These are phyloP conservation scores for Nylanderia fulva DNA, from an alignment of 1,140 invertebrate genomes.

Conservation along the genomic window DNA sequence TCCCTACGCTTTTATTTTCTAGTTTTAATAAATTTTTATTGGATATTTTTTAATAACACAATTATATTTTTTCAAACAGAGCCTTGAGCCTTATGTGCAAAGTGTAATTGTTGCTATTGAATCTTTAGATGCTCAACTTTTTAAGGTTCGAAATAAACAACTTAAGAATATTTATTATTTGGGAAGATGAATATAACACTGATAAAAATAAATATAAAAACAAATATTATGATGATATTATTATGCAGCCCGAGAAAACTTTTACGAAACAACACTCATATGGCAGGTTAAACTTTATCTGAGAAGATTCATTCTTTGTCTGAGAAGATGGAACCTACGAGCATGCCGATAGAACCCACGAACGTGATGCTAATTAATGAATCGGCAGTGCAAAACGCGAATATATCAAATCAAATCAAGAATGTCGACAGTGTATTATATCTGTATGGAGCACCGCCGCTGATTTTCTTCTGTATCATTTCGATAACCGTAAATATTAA, in stretches of 20 bases:
- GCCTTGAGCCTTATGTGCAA: background rate
- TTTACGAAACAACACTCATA: background rate
- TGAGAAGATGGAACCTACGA: conserved; percentile 1
- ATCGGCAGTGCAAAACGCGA: background rate
- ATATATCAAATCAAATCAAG: background rate
- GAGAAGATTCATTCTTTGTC: background rate
- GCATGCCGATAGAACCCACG: background rate
- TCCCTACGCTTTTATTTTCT: background rate
- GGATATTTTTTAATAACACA: background rate
- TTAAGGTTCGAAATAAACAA: background rate
- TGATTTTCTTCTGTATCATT: conserved; percentile 76
- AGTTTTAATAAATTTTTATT: background rate
- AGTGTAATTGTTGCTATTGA: background rate
- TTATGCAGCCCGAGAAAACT: background rate
- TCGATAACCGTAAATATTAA: conserved; percentile 86
- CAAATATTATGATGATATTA: background rate
- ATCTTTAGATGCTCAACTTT: conserved; percentile 10
- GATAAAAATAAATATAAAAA: background rate
- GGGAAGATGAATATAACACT: background rate
- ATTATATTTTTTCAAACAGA: background rate
- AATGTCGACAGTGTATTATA: background rate
- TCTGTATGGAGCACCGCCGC: background rate
- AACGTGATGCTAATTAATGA: conserved; percentile 14
- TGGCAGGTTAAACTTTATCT: background rate
- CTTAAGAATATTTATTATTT: background rate